phyloP scores from a whole-genome alignment of 2,888 invertebrate species.

The Neoitamus cyanurus region DNA sequence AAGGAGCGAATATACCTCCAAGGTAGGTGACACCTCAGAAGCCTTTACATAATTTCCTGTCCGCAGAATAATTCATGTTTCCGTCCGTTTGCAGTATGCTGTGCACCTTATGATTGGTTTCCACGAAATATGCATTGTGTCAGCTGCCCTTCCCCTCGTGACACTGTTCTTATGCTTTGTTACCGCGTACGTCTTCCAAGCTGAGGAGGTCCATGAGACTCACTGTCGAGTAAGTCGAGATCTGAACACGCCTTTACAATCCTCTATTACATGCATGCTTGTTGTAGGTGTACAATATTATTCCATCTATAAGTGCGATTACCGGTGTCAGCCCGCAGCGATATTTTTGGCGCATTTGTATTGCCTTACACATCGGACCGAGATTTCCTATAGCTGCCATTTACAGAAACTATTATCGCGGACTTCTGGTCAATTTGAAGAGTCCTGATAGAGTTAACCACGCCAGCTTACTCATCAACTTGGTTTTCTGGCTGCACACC shows the following conservation, averaged over 20 bases:
- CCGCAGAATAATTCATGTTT: background rate
- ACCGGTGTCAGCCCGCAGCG: constrained; percentile 93
- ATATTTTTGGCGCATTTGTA: constrained; percentile 91
- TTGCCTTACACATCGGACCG: constrained; percentile 92
- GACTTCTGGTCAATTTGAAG: constrained; percentile 66
- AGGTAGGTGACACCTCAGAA: background rate
- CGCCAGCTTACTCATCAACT: constrained; percentile 74
- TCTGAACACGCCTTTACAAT: no score
- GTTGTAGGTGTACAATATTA: constrained; percentile 88
- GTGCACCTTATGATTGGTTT: constrained; percentile 80
- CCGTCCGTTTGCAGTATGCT: constrained; percentile 67
- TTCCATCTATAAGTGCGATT: constrained; percentile 95
- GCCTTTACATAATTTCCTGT: constrained; percentile 35
- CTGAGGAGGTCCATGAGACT: constrained; percentile 94
- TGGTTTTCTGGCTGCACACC: constrained; percentile 85
- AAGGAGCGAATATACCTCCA: background rate
- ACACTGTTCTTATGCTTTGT: constrained; percentile 88
- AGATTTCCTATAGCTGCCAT: constrained; percentile 88
- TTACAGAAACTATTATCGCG: constrained; percentile 84
- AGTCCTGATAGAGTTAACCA: constrained; percentile 59
- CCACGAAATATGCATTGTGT: constrained; percentile 82
- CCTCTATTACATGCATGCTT: background rate
- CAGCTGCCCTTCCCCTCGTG: constrained; percentile 86
- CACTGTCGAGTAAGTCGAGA: constrained; percentile 90
- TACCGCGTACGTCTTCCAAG: constrained; percentile 90